Percentiles rank a stretch among this genome's conserved stretches.
Evolutionary conservation across 2,797 vertebrate species (phyloP).

Genomic region (Platyrinchus mystaceus): DNA sequence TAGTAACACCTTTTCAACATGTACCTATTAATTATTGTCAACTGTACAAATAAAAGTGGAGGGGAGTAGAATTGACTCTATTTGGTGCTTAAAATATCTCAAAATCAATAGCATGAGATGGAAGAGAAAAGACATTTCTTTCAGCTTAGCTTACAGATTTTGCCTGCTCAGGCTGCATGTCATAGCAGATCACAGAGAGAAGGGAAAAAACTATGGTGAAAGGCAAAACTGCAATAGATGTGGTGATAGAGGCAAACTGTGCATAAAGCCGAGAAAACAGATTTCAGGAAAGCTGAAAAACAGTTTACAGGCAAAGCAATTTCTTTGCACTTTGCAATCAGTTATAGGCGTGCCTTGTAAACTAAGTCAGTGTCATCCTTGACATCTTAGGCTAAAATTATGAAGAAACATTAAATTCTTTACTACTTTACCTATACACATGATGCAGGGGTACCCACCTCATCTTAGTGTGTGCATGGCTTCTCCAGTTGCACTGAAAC

Average conservation of each 20-base stretch:
- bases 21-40: neutral
- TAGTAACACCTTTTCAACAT: neutral
- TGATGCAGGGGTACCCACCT: neutral
- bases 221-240: neutral
- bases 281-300: neutral
- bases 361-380: neutral
- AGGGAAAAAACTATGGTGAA: neutral
- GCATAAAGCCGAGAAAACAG: neutral
- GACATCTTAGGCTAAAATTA: neutral
- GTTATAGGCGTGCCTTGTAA: neutral
- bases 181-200: neutral
- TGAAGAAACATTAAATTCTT: neutral
- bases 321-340: neutral
- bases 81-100: neutral
- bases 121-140: neutral
- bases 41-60: neutral
- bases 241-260: neutral
- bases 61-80: neutral
- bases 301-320: neutral
- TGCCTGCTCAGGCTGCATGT: neutral
- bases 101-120: neutral
- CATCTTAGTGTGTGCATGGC: neutral
- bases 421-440: neutral
- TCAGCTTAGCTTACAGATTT: neutral
- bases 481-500: neutral